Evolutionary conservation across 2,113 vertebrate genomes (phyloP).

Genomic region (Ceyx margarethae): DNA sequence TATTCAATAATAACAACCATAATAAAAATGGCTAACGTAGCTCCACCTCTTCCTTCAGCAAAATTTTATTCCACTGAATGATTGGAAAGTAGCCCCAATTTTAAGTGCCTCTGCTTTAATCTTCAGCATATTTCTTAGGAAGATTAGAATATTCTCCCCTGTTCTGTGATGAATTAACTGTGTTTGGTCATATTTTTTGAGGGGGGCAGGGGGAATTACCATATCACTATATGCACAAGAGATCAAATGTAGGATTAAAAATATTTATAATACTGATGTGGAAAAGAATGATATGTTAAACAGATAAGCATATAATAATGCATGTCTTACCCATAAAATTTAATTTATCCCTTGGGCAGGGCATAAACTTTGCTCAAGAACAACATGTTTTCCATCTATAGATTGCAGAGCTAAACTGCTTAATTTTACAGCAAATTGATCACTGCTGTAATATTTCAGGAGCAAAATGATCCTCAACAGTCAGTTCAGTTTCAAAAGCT

Average conservation of each 20-base stretch:
- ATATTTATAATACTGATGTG: slow-evolving; percentile 77
- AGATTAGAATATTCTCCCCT: slow-evolving; percentile 59
- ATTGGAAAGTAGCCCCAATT: slow-evolving; percentile 17
- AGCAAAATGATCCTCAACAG: slow-evolving; percentile 78
- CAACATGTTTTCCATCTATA: slow-evolving; percentile 76
- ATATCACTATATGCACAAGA: slow-evolving; percentile 62
- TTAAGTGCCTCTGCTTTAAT: slow-evolving; percentile 29
- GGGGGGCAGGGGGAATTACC: slow-evolving; percentile 65
- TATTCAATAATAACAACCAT: not conserved
- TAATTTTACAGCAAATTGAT: slow-evolving; percentile 82
- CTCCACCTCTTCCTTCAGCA: slow-evolving; percentile 45
- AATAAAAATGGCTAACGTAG: not conserved
- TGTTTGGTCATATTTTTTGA: slow-evolving; percentile 52
- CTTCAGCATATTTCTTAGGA: slow-evolving; percentile 32
- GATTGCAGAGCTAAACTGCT: slow-evolving; percentile 79
- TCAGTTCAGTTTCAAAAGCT: slow-evolving; percentile 80
- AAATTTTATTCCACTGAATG: not conserved
- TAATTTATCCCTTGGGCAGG: slow-evolving; percentile 78
- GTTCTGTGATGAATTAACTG: slow-evolving; percentile 68
- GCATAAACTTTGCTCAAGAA: slow-evolving; percentile 78
- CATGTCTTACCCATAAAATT: slow-evolving; percentile 80
- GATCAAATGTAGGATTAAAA: slow-evolving; percentile 78
- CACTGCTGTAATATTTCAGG: slow-evolving; percentile 81
- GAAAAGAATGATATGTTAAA: slow-evolving; percentile 79
- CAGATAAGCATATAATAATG: slow-evolving; percentile 79